Evolutionary conservation across 2,113 vertebrate genomes (phyloP).

Genomic region (Phalacrocorax pelagicus): DNA sequence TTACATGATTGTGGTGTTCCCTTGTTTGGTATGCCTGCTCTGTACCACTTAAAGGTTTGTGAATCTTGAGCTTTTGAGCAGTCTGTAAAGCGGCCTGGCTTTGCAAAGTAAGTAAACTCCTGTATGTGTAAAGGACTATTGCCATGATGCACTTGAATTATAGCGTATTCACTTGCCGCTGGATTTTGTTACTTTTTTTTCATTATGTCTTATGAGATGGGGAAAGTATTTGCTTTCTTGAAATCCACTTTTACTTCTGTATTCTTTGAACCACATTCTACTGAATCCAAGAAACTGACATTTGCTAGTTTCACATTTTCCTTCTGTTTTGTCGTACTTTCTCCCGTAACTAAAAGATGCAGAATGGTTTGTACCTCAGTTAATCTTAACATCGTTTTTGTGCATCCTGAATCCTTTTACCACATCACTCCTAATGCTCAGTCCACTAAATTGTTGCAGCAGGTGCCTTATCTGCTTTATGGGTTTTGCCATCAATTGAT

Average conservation of each 20-base stretch:
- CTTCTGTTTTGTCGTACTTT: neutral
- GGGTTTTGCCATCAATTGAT: neutral
- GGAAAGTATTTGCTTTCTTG: conserved; percentile 45
- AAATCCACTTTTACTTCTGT: conserved; percentile 35
- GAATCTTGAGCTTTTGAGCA: neutral
- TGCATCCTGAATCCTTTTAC: neutral
- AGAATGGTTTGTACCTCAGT: neutral
- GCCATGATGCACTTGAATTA: neutral
- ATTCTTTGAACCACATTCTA: neutral
- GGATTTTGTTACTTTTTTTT: conserved; percentile 23
- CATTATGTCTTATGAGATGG: conserved; percentile 3
- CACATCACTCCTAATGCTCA: neutral
- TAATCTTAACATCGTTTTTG: neutral
- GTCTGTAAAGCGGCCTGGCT: neutral
- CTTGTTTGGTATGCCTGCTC: neutral
- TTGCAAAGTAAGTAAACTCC: neutral
- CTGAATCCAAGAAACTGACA: neutral
- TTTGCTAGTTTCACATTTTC: conserved; percentile 4
- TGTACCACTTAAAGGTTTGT: neutral
- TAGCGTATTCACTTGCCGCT: neutral
- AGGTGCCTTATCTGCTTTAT: conserved; percentile 10
- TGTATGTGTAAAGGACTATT: neutral
- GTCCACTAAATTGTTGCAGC: neutral
- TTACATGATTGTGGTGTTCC: neutral
- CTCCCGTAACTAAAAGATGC: neutral